Base-by-base conservation (phyloP, 92 coral and sea anemone genomes). In the Muricea muricata region DNA sequence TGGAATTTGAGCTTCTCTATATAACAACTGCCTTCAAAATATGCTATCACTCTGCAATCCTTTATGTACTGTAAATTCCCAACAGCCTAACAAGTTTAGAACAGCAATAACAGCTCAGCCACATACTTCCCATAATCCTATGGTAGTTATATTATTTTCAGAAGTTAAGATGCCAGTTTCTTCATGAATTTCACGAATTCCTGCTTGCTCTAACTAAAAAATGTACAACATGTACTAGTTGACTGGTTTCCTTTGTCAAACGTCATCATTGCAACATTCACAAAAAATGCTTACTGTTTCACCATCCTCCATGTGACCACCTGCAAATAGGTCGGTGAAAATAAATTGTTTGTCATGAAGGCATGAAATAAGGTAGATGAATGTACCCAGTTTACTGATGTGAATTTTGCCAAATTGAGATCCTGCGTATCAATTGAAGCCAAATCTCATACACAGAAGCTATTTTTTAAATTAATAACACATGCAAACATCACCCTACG, bases 81-180 rank as follows among this genome's bases (percentile, higher is more conserved):
- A 28, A 55, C 18, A 76, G 46, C 5, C 11, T 37, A 9, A 6
- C 31, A 23, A 11, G n/a, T n/a, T n/a, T 26, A 10, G 63, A 24
- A 55, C n/a, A n/a, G n/a, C n/a, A n/a, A n/a, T n/a, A n/a, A n/a
- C n/a, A n/a, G n/a, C n/a, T n/a, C n/a, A n/a, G n/a, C 4, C 18
- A 52, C 28, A 3, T 87, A 96, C 99, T 94, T 96, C 99, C 99
- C 99, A 96, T 13, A 96, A 80, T 60, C 98, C 99, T 52, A 96
- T 84, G 0, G 90, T 46, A 46, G 97, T 75, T n/a, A 92, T 63
- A 57, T 40, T 41, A 1, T 82, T 78, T 74, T 89, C 90, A 21
- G 90, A 61, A 61, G 91, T 88, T 3, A 69, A 30, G 34, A 96
- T 83, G 55, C 99, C 99, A 33, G 99, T 96, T 82, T 96, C 99